phyloP scores from a whole-genome alignment of 2,888 invertebrate genomes.

The Hoplodrina blanda region DNA sequence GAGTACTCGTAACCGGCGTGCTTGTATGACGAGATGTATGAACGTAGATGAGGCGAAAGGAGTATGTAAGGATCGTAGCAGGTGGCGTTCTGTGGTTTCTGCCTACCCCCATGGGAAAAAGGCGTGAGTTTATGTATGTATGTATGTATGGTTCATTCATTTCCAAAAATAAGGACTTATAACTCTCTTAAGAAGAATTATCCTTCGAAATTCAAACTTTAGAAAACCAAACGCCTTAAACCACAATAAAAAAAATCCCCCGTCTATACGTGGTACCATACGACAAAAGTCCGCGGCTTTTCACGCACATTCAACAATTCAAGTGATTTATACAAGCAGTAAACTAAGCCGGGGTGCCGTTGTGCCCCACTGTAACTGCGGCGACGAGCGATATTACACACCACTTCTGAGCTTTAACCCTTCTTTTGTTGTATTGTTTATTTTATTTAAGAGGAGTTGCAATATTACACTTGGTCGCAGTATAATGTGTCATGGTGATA shows the following conservation, averaged over 20 bases:
- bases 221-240: no score
- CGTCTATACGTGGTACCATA: conserved; percentile 56
- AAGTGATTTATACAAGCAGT: conserved; percentile 86
- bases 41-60: no score
- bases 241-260: conserved; percentile 21
- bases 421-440: conserved; percentile 51
- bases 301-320: conserved; percentile 90
- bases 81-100: no score
- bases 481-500: background rate
- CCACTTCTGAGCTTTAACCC: conserved; percentile 49
- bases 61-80: no score
- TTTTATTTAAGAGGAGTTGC: conserved; percentile 41
- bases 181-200: no score
- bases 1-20: no score
- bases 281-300: conserved; percentile 74
- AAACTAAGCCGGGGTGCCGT: conserved; percentile 75
- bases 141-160: no score
- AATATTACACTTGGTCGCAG: conserved; percentile 23
- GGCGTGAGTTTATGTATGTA: no score
- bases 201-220: no score
- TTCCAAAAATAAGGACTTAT: no score
- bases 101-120: no score
- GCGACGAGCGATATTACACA: conserved; percentile 52
- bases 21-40: no score
- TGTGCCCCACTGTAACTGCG: conserved; percentile 59